Evolutionary conservation across 2,797 vertebrate genomes (phyloP).

Genomic region (Sphenopsis melanotis): DNA sequence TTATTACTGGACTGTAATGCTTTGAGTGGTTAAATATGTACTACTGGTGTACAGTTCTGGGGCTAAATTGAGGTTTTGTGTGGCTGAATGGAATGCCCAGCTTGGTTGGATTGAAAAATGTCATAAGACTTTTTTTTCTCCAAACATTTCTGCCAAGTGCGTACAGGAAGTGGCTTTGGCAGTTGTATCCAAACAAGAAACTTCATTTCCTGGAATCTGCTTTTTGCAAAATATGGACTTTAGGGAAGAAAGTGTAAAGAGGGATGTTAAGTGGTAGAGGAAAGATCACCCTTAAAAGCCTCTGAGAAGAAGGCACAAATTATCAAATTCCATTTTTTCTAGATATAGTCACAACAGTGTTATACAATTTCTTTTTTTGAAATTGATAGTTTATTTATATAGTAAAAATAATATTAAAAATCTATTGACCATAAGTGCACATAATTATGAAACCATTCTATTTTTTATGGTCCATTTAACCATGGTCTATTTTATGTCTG

Average conservation of each 20-base stretch:
- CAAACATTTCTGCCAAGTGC: constrained; percentile 28
- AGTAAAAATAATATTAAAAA: not conserved
- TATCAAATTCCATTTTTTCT: not conserved
- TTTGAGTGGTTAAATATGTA: not conserved
- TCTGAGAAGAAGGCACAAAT: not conserved
- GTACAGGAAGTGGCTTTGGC: constrained; percentile 61
- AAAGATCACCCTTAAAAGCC: not conserved
- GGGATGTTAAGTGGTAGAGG: not conserved
- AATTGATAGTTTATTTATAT: not conserved
- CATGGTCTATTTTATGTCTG: not conserved
- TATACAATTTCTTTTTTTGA: not conserved
- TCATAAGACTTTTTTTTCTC: constrained; percentile 42
- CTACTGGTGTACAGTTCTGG: not conserved
- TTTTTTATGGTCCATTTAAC: not conserved
- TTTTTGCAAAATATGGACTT: not conserved
- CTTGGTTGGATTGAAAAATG: constrained; percentile 44
- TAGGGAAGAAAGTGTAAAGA: constrained; percentile 20
- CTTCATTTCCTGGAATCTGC: constrained; percentile 59
- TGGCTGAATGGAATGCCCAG: constrained; percentile 43
- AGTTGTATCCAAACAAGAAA: constrained; percentile 39
- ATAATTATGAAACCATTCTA: not conserved
- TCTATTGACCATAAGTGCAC: not conserved
- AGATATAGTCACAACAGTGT: not conserved
- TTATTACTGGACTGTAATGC: not conserved
- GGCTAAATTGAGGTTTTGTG: constrained; percentile 11